Base-by-base conservation (phyloP, 2,113 vertebrate genomes). In the Oryzias curvinotus region DNA sequence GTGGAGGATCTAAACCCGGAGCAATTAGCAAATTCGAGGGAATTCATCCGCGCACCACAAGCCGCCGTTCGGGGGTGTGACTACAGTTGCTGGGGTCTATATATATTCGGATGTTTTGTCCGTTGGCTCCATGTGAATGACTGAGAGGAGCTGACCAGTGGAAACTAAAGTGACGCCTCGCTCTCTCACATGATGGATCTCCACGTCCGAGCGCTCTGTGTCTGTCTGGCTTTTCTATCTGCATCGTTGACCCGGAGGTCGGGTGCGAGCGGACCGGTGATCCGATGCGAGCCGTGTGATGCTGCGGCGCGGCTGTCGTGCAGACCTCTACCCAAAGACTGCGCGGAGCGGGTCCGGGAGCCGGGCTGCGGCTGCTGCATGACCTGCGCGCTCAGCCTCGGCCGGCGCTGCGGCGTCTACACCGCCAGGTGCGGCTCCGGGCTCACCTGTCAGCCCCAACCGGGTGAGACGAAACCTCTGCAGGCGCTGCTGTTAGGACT, bases 311-410 rank as follows among this genome's bases (percentile, higher is more conserved):
- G 93, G 65, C 91, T 92, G 44, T 86, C 91, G 74, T 96, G 95
- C 90, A 91, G 90, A 59, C 94, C 94, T 5, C 65, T 93, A 62
- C 87, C 90, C 61, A 73, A 90, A 15, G 91, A 91, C 51, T 97
- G 95, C 82, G 62, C 90, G 3, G 94, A 97, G 79, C 78, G 76
- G 26, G 94, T 96, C 68, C 93, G 93, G 14, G 95, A 97, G 62
- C 94, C 95, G 0, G 95, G 95, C 72, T 98, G 96, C 81, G 95
- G 96, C 75, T 98, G 96, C 89, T 98, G 96, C 90, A 43, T 94
- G 89, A 95, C 94, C 2, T 98, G 96, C 81, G 95, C 96, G 47
- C 88, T 95, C 53, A 81, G 65, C 0, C 68, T 65, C 57, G 94
- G 95, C 4, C 90, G 92, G 65, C 67, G 85, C 14, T 98, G 96